A percentile compares a stretch with the other conserved stretches of the same genome.
phyloP scores from a whole-genome alignment of 2,113 vertebrate genomes.

The Corapipo altera region DNA sequence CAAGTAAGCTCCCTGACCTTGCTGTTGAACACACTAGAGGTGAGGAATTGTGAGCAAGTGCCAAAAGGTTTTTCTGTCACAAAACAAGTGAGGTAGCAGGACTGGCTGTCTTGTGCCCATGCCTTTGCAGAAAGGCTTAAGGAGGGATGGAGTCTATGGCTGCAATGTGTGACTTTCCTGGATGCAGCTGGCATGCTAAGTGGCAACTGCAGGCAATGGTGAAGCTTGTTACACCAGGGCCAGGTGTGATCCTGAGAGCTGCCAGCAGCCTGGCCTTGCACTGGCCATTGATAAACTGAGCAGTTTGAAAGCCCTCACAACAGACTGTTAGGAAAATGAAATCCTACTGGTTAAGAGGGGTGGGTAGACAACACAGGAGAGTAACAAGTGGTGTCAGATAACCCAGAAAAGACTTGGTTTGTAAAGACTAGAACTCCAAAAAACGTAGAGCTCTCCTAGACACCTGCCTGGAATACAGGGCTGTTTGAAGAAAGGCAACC shows the following conservation, averaged over 20 bases:
- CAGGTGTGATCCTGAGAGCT: background rate
- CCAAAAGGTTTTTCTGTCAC: background rate
- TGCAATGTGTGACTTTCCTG: background rate
- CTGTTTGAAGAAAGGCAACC: background rate
- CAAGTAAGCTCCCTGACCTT: background rate
- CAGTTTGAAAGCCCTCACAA: background rate
- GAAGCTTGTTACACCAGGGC: background rate
- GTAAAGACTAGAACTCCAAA: background rate
- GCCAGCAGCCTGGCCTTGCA: rapidly evolving
- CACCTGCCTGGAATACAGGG: background rate
- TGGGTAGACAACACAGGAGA: background rate
- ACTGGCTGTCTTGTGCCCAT: background rate
- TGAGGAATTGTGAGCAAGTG: background rate
- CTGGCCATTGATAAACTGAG: background rate
- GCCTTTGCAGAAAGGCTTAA: background rate
- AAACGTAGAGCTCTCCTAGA: background rate
- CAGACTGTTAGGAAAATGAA: background rate
- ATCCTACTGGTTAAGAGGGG: background rate
- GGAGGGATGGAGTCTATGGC: background rate
- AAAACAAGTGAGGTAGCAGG: background rate
- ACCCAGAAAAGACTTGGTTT: background rate
- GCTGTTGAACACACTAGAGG: background rate
- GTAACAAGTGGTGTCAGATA: background rate
- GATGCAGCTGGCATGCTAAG: background rate
- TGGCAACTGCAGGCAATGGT: background rate